Conservation (phyloP, 1,140 invertebrate species). For the Bombus waltoni region DNA sequence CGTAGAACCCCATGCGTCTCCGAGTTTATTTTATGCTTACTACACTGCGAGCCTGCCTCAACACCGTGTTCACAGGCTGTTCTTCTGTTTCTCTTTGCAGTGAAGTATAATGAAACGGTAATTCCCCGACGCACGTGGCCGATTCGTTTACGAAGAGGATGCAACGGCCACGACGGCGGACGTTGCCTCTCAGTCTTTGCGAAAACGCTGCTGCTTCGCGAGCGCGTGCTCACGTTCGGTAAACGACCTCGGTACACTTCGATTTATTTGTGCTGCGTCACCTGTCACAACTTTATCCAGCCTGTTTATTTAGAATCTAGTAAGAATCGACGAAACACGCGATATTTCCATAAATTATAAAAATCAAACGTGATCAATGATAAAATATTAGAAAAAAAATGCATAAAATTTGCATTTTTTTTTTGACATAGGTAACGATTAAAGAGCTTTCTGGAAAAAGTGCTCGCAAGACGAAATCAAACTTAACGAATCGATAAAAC, state of each 20-base stretch:
- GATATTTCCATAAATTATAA: no score
- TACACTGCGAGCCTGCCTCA: constrained; percentile 64
- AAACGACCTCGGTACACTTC: background rate
- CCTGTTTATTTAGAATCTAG: background rate
- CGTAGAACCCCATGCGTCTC: constrained; percentile 70
- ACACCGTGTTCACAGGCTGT: constrained; percentile 45
- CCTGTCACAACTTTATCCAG: background rate
- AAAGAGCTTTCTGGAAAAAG: no score
- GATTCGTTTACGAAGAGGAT: constrained; percentile 54
- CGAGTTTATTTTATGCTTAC: constrained; percentile 73
- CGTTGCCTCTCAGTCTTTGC: constrained; percentile 36
- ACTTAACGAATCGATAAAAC: no score
- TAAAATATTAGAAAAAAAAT: no score
- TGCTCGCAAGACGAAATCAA: no score
- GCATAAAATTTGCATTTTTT: no score
- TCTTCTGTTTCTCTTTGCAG: constrained; percentile 51
- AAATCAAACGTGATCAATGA: no score
- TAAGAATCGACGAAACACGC: background rate
- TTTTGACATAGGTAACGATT: no score
- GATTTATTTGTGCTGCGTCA: background rate
- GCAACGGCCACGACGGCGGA: constrained; percentile 6
- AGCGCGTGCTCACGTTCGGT: constrained; percentile 15
- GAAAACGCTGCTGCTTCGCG: constrained; percentile 14
- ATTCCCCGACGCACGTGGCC: constrained; percentile 64
- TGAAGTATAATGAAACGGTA: constrained; percentile 66